Conservation (phyloP, 1,140 invertebrate species). For the Homarus americanus region DNA sequence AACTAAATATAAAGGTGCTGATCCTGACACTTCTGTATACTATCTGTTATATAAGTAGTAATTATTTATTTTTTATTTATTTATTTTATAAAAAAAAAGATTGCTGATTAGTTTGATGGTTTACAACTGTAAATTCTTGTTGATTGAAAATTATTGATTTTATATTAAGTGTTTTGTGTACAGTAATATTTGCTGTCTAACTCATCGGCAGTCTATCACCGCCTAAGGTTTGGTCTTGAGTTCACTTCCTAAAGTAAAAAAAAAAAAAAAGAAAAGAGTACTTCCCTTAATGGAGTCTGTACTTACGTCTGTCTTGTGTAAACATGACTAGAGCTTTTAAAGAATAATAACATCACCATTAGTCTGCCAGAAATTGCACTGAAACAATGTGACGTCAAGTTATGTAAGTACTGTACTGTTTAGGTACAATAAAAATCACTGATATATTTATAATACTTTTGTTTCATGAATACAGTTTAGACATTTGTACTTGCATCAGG, state of each 20-base stretch:
- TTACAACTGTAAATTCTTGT: conserved; percentile 17
- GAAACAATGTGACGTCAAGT: neutral
- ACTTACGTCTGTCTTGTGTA: conserved; percentile 18
- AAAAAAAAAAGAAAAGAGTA: too few relatives aligned
- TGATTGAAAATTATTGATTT: neutral
- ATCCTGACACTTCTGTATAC: conserved; percentile 24
- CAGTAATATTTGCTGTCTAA: neutral
- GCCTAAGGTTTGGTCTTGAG: conserved; percentile 32
- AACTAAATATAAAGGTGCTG: neutral
- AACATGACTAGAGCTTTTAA: conserved; percentile 24
- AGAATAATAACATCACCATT: conserved; percentile 7
- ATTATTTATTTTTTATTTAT: conserved; percentile 2
- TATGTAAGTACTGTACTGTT: neutral
- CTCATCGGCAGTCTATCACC: conserved; percentile 36
- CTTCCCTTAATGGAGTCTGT: conserved; percentile 12
- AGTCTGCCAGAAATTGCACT: conserved; percentile 31
- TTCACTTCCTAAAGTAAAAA: conserved; percentile 21
- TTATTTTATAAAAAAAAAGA: too few relatives aligned
- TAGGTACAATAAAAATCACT: too few relatives aligned
- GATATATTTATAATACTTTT: too few relatives aligned
- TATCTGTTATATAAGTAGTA: conserved; percentile 16
- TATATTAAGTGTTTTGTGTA: neutral
- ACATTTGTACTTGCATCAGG: neutral
- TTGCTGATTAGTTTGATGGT: conserved; percentile 27
- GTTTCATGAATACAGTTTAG: too few relatives aligned